Percentiles rank a stretch among this genome's conserved stretches.
Conservation (phyloP, 2,888 invertebrate genomes). For the Thera britannica region DNA sequence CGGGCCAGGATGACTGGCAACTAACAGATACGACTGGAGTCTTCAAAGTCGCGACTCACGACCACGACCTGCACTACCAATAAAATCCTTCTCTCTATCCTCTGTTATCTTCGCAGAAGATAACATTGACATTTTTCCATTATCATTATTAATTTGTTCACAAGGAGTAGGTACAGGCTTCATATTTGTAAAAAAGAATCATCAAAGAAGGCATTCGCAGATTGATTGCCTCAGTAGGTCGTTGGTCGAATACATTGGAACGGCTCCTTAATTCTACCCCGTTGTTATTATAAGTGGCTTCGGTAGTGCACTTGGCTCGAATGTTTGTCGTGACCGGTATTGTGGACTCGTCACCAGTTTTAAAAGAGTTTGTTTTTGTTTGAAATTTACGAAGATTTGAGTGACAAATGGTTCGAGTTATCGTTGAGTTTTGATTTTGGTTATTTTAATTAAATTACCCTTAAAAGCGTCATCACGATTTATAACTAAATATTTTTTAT, state of each 20-base stretch:
- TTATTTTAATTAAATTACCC: slow-evolving; percentile 14
- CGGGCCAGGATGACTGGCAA: slow-evolving; percentile 53
- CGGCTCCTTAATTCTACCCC: slow-evolving; percentile 28
- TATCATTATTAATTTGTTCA: background rate
- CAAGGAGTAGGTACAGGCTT: background rate
- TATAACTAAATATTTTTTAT: slow-evolving; percentile 9
- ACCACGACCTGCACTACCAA: slow-evolving; percentile 3
- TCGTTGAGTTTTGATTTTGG: slow-evolving; percentile 13
- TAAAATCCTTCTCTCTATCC: background rate
- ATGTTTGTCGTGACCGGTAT: slow-evolving; percentile 44
- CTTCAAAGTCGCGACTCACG: slow-evolving; percentile 10
- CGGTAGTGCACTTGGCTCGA: slow-evolving; percentile 42
- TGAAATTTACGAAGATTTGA: slow-evolving; percentile 32
- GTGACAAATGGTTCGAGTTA: slow-evolving; percentile 26
- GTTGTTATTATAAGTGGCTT: slow-evolving; percentile 42
- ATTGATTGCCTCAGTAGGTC: background rate
- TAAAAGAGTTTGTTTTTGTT: slow-evolving; percentile 37
- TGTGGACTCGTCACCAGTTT: slow-evolving; percentile 38
- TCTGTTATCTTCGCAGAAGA: background rate
- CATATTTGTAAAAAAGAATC: background rate
- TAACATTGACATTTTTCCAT: background rate
- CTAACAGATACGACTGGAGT: slow-evolving; percentile 21
- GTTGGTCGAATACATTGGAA: slow-evolving; percentile 13
- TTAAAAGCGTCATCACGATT: slow-evolving; percentile 16
- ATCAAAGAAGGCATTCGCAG: background rate